Evolutionary conservation across 2,113 vertebrate species (phyloP).

Genomic region (Gopherus flavomarginatus): DNA sequence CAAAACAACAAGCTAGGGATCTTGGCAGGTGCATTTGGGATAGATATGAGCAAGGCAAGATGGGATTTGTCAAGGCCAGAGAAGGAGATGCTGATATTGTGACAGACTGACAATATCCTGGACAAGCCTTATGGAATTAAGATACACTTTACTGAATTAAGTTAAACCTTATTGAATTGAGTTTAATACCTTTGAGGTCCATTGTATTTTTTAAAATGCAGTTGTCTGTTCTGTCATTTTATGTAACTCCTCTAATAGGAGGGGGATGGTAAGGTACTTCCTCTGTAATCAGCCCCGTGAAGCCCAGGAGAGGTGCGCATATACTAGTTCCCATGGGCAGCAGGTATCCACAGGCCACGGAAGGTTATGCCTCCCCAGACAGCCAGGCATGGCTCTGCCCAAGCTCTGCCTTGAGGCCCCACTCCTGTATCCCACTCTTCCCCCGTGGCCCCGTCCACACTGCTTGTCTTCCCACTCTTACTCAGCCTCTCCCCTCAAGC

Average conservation of each 20-base stretch:
- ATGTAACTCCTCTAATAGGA: background rate
- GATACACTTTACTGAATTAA: background rate
- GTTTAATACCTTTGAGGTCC: background rate
- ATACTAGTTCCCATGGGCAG: background rate
- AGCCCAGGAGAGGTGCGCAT: background rate
- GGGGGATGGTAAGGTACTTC: background rate
- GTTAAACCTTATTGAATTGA: background rate
- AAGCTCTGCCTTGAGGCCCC: too few species aligned
- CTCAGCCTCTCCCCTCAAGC: too few species aligned
- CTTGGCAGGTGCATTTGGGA: background rate
- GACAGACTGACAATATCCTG: background rate
- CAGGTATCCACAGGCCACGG: too few species aligned
- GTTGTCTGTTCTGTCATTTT: background rate
- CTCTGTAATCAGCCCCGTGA: background rate
- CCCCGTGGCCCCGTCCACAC: too few species aligned
- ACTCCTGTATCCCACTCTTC: too few species aligned
- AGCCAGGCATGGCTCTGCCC: too few species aligned
- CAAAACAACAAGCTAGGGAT: background rate
- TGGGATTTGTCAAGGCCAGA: background rate
- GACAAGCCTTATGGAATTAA: background rate
- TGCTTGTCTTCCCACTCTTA: too few species aligned
- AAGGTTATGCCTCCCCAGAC: too few species aligned
- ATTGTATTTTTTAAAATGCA: background rate
- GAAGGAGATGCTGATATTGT: background rate
- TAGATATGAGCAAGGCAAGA: background rate